These are phyloP conservation scores for Tethya wilhelma DNA, from an alignment of 37 sponge, comb jelly and placozoan species.

Conservation along the genomic window DNA sequence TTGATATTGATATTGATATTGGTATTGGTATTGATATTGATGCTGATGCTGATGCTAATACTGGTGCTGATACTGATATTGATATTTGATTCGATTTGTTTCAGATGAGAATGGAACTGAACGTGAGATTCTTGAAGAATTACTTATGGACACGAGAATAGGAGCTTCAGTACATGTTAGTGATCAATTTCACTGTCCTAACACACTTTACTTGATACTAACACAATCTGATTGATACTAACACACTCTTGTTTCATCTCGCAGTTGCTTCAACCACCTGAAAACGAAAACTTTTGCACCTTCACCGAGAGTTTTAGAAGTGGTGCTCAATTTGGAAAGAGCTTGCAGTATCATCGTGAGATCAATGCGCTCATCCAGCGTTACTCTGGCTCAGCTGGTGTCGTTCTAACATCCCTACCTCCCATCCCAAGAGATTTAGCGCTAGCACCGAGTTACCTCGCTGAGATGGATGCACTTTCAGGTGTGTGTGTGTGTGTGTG, in stretches of 20 bases:
- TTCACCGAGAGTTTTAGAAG: slow-evolving; percentile 56
- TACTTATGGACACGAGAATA: slow-evolving; percentile 78
- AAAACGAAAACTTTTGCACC: slow-evolving; percentile 19
- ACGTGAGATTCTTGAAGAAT: slow-evolving; percentile 51
- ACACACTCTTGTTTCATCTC: neutral
- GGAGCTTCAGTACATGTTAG: slow-evolving; percentile 72
- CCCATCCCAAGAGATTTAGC: slow-evolving; percentile 13
- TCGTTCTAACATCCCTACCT: slow-evolving; percentile 73
- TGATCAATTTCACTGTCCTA: neutral
- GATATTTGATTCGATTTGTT: neutral
- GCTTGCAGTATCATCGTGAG: slow-evolving; percentile 21
- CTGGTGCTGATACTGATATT: too few relatives aligned
- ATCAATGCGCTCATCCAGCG: slow-evolving; percentile 63
- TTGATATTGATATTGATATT: too few relatives aligned
- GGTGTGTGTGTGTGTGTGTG: slow-evolving; percentile 26
- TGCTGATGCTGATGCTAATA: too few relatives aligned
- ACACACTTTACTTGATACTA: neutral
- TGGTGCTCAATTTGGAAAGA: neutral
- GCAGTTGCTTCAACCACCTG: slow-evolving; percentile 31
- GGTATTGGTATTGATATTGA: too few relatives aligned
- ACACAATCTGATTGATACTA: neutral
- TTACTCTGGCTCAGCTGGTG: slow-evolving; percentile 50
- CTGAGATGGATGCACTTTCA: slow-evolving; percentile 38
- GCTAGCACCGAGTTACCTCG: slow-evolving; percentile 17
- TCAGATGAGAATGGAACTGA: slow-evolving; percentile 44